A percentile compares a stretch with the other conserved stretches of the same genome.
phyloP scores from a whole-genome alignment of 2,113 vertebrate species.

The Poeciliopsis retropinna region DNA sequence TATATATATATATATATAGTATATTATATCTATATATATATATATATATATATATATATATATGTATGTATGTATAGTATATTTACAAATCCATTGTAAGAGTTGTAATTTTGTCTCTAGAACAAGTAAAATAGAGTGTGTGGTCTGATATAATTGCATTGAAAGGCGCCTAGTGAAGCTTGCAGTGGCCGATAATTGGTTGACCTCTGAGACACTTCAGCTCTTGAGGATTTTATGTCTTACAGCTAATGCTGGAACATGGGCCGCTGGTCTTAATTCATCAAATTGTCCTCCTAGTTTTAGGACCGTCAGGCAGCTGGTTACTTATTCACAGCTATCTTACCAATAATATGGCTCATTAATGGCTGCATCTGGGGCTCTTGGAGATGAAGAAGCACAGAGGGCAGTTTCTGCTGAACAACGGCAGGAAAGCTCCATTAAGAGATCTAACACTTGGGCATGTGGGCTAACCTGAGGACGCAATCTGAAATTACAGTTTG shows the following conservation, averaged over 20 bases:
- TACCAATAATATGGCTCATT: slow-evolving; percentile 46
- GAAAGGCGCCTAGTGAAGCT: slow-evolving; percentile 61
- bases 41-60: no score
- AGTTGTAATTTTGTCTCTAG: slow-evolving; percentile 51
- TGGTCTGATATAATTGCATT: slow-evolving; percentile 65
- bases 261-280: slow-evolving; percentile 42
- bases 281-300: slow-evolving; percentile 43
- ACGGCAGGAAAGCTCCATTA: slow-evolving; percentile 12
- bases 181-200: slow-evolving; percentile 59
- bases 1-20: no score
- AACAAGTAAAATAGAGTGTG: slow-evolving; percentile 54
- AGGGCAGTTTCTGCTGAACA: slow-evolving; percentile 17
- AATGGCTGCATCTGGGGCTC: slow-evolving; percentile 34
- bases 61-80: no score
- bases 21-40: no score
- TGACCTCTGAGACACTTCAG: slow-evolving; percentile 59
- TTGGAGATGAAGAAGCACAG: slow-evolving; percentile 25
- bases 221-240: slow-evolving; percentile 62
- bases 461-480: not conserved
- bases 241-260: slow-evolving; percentile 43
- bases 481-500: slow-evolving; percentile 27
- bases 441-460: slow-evolving; percentile 5
- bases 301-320: slow-evolving; percentile 23
- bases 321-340: slow-evolving; percentile 39
- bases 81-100: slow-evolving; percentile 15